Percentiles rank a stretch among this genome's conserved stretches.
phyloP scores from a whole-genome alignment of 2,888 invertebrate species.

The Cepaea hortensis region DNA sequence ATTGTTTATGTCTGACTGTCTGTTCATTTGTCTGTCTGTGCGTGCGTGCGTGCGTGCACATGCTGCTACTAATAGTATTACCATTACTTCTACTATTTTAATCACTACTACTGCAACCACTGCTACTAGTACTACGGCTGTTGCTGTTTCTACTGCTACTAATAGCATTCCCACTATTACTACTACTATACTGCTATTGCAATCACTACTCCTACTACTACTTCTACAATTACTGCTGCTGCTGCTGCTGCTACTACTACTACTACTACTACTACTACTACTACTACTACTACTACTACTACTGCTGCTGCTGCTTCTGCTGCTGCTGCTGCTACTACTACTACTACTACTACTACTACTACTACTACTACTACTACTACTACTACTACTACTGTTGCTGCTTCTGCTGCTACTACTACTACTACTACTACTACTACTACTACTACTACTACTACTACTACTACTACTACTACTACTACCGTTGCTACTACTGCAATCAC shows the following conservation, averaged over 20 bases:
- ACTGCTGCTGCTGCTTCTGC: neutral
- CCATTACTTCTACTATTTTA: neutral
- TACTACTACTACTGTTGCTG: constrained; percentile 2
- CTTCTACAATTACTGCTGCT: constrained; percentile 2
- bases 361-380: constrained; percentile 28
- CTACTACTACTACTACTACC: constrained; percentile 3
- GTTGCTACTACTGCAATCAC: neutral
- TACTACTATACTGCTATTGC: neutral
- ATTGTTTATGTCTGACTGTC: no score
- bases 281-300: neutral
- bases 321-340: neutral
- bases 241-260: constrained; percentile 1
- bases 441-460: neutral
- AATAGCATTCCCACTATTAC: constrained; percentile 6
- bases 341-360: constrained; percentile 26
- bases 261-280: neutral
- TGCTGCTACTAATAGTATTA: neutral
- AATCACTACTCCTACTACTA: neutral
- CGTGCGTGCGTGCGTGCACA: no score
- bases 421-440: constrained; percentile 17
- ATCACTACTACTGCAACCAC: neutral
- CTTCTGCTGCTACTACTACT: constrained; percentile 17
- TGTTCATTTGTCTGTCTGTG: no score
- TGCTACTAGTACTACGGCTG: neutral
- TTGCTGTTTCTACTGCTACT: neutral